phyloP scores from a whole-genome alignment of 2,888 invertebrate genomes.

The Chouioia cunea region DNA sequence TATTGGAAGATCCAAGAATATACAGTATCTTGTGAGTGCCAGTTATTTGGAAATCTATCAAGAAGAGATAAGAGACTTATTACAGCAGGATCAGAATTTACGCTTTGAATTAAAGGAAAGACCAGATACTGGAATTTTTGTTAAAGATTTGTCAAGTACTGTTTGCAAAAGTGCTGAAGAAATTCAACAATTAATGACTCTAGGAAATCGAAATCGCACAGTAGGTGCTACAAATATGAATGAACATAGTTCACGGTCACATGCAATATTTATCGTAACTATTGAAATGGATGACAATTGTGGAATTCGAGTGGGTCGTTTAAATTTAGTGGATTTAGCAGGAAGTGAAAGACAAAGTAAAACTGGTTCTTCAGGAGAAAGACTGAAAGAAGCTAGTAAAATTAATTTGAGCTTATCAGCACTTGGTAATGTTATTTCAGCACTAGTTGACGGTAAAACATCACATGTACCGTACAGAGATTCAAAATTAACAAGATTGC shows the following conservation, averaged over 20 bases:
- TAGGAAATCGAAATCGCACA: conserved; percentile 94
- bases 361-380: conserved; percentile 93
- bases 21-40: conserved; percentile 95
- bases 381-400: conserved; percentile 95
- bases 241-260: conserved; percentile 96
- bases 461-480: conserved; percentile 98
- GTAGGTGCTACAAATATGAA: conserved; percentile 98
- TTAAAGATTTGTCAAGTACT: conserved; percentile 93
- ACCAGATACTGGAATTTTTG: conserved; percentile 90
- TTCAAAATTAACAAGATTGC: conserved; percentile 93
- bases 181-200: conserved; percentile 93
- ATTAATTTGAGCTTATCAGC: conserved; percentile 97
- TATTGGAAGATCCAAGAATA: conserved; percentile 90
- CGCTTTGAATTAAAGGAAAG: conserved; percentile 82
- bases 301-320: conserved; percentile 84
- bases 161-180: conserved; percentile 95
- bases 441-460: conserved; percentile 91
- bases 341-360: conserved; percentile 98
- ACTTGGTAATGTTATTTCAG: conserved; percentile 98
- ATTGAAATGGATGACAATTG: conserved; percentile 86
- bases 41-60: conserved; percentile 98
- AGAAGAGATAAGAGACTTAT: conserved; percentile 83
- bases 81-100: conserved; percentile 77
- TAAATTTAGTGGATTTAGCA: conserved; percentile 97
- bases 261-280: conserved; percentile 98